Evolutionary conservation across 2,888 invertebrate species (phyloP), one percentile per base, ranked within the genome.

Genomic region (Drosophila paranaensis): DNA sequence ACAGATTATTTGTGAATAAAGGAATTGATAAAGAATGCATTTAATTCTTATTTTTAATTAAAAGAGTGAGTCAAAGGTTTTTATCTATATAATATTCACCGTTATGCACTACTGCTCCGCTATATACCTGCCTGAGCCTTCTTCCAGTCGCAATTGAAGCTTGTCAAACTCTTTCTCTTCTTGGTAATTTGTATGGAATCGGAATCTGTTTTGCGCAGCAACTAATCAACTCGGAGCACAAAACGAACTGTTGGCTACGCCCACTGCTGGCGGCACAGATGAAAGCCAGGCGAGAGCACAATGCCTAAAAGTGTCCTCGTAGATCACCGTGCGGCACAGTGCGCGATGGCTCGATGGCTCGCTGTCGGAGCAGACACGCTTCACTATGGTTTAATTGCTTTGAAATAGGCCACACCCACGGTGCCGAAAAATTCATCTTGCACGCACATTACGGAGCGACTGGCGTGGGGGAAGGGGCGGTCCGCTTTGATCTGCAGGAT

Each of bases 371-470:
- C 60, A 89, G 88, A 89, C 89, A 89, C 88, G 86, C 86, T 86
- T 89, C 88, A 75, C 62, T 78, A 69, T 71, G 81, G 71, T 77
- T 79, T 87, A 89, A 87, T 87, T 89, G 90, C 87, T 81, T 89
- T 89, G 86, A 82, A 89, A 89, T 88, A 88, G 75, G 83, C 79
- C 82, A 78, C 89, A 82, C 89, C 88, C 88, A 83, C 87, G 68
- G 78, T 70, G 68, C 81, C 76, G 74, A 89, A 81, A 87, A 89
- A 79, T 50, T 73, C 85, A 85, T 84, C 85, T 89, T 87, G 88
- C 88, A 85, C 85, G 85, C 85, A 89, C 85, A 89, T 89, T 85
- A 83, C 33, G 9, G 33, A 10, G 33, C 48, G 48, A 27, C 48
- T 39, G 20, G 25, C 27, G 57, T 16, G 40, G 60, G 30, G 25